phyloP scores from a whole-genome alignment of 2,797 vertebrate genomes.

The Hirundo rustica region DNA sequence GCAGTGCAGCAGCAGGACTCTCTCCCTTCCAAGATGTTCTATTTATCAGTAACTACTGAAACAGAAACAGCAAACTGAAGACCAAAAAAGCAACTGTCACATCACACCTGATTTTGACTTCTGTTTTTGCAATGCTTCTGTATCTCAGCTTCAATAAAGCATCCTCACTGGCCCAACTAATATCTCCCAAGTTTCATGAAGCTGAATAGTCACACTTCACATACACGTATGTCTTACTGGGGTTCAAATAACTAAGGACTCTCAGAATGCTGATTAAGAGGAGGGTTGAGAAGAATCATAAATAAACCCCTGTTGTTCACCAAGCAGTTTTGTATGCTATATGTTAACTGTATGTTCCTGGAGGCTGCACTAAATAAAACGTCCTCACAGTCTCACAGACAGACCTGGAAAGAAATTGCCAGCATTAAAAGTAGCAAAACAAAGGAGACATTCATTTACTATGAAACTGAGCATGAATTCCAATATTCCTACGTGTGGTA shows the following conservation, averaged over 20 bases:
- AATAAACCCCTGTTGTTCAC: not conserved
- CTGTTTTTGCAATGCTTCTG: not conserved
- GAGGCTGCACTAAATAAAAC: not conserved
- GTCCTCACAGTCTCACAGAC: not conserved
- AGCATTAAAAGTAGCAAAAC: not conserved
- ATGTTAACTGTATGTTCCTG: not conserved
- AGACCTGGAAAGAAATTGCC: not conserved
- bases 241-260: not conserved
- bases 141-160: not conserved
- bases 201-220: not conserved
- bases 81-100: not conserved
- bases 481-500: not conserved
- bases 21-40: not conserved
- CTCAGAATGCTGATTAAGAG: not conserved
- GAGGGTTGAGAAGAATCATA: not conserved
- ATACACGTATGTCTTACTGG: fast-evolving
- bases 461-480: not conserved
- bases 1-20: not conserved
- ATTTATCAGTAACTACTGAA: not conserved
- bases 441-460: not conserved
- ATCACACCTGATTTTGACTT: not conserved
- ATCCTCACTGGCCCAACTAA: not conserved
- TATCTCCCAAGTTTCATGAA: not conserved
- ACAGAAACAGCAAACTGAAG: not conserved
- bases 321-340: not conserved